Evolutionary conservation across 1,140 invertebrate genomes (phyloP), one percentile per base, ranked within the genome.

Genomic region (Sycobia sp.): DNA sequence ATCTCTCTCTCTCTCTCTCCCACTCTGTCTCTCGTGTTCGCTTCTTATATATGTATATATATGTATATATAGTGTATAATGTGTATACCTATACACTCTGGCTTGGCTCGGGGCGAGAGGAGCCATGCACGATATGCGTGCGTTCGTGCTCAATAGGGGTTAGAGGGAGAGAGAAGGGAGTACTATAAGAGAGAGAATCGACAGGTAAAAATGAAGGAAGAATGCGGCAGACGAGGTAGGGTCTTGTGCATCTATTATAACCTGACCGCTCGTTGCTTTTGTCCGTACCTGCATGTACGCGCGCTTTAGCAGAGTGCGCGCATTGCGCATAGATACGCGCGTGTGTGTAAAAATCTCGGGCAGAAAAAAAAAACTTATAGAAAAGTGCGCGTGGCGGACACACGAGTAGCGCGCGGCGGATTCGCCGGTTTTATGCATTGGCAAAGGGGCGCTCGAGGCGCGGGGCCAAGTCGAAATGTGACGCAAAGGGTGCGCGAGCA

Each of bases 321-420:
- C 4, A 25, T 46, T 5, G 25, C 43, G 25, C 43, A 4, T 32
- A n/a, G 18, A 3, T 1, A 55, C 44, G 4, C 46, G 22, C 8
- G 16, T 27, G 34, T 10, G 27, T 20, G 20, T 8, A 34, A 4
- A n/a, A n/a, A n/a, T n/a, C n/a, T n/a, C n/a, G n/a, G n/a, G n/a
- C n/a, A n/a, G n/a, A n/a, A n/a, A n/a, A n/a, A n/a, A n/a, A n/a
- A n/a, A n/a, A n/a, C 9, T 9, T 55, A 63, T 69, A 67, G n/a
- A n/a, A 68, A 66, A 69, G 70, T 72, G 65, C 78, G 78, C 80
- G 80, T 81, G 80, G 75, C 80, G 68, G 80, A 76, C 80, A 80
- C 79, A 82, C 79, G 79, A 79, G 67, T 67, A 69, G 67, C 72
- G 69, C 63, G 65, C 68, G 38, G 67, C 58, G 65, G 69, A 70